Evolutionary conservation across 2,888 invertebrate species (phyloP).

Genomic region (Drosophila borealis): DNA sequence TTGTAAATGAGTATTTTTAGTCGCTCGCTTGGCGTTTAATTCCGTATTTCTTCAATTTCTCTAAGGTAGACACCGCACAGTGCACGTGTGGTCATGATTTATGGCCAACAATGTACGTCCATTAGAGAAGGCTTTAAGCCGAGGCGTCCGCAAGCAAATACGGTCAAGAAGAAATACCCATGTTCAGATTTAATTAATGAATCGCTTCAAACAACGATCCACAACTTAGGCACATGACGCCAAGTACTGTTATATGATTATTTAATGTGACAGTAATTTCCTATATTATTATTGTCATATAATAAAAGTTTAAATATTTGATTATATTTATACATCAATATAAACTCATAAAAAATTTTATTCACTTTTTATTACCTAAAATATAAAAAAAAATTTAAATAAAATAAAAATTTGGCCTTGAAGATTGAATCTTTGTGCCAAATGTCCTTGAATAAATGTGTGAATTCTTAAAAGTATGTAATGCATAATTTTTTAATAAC

Average conservation of each 20-base stretch:
- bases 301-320: too few species aligned
- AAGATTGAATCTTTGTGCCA: too few species aligned
- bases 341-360: too few species aligned
- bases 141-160: conserved; percentile 63
- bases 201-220: conserved; percentile 35
- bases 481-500: too few species aligned
- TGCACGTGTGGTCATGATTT: conserved; percentile 74
- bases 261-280: conserved; percentile 17
- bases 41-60: conserved; percentile 62
- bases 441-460: too few species aligned
- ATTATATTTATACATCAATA: too few species aligned
- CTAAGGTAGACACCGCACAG: conserved; percentile 44
- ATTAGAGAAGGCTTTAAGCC: conserved; percentile 73
- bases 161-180: conserved; percentile 55
- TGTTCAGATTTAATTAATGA: conserved; percentile 70
- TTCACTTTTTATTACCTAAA: too few species aligned
- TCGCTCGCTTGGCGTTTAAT: conserved; percentile 55
- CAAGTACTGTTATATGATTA: conserved; percentile 15
- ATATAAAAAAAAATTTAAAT: too few species aligned
- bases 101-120: conserved; percentile 75
- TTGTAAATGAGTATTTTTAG: conserved; percentile 52
- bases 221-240: conserved; percentile 34
- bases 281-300: too few species aligned
- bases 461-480: too few species aligned
- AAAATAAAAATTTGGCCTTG: too few species aligned